Evolutionary conservation across 1,140 invertebrate genomes (phyloP), one percentile per base, ranked within the genome.

Genomic region (Zaprionus taronus): DNA sequence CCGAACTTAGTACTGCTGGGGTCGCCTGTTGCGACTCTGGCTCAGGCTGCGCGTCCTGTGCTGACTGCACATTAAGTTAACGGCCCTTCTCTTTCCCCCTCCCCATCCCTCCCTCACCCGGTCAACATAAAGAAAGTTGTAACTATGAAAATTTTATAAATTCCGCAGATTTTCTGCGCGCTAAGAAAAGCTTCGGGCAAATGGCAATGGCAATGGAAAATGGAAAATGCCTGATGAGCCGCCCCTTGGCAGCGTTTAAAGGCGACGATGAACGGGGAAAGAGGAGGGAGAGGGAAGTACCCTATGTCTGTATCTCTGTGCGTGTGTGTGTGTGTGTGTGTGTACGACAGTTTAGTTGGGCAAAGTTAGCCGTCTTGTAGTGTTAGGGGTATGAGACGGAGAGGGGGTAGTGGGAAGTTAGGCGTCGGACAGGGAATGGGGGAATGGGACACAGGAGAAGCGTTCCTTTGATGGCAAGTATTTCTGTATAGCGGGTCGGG

Each of bases 91-190:
- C 12, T 1, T 11, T 2, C 9, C 31, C 28, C 31, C 1, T 34
- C 22, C 12, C 0, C n/a, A 7, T 47, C 15, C 15, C 38, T n/a
- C 31, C 49, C 24, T 58, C 38, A 51, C 53, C 56, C 41, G 26
- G 22, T 53, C 71, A 72, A 77, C 79, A 81, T 83, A 81, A 90
- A 90, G 83, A 91, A 91, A 91, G 83, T 91, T 91, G 83, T 91
- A 91, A 91, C 87, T 91, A 91, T 91, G 87, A 91, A 91, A 91
- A 91, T 91, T 91, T 91, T 91, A 91, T 91, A 91, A 91, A 91
- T 91, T 91, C 86, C 83, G 76, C 77, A 91, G 87, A 90, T 91
- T 86, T 91, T 83, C 73, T 83, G 87, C 20, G 86, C 80, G 83
- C 87, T 83, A 91, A 71, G 79, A 81, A 91, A 84, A 79, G 72